These are phyloP conservation scores for Allolobophora icterica DNA, from an alignment of 2,888 invertebrate species.

Conservation along the genomic window DNA sequence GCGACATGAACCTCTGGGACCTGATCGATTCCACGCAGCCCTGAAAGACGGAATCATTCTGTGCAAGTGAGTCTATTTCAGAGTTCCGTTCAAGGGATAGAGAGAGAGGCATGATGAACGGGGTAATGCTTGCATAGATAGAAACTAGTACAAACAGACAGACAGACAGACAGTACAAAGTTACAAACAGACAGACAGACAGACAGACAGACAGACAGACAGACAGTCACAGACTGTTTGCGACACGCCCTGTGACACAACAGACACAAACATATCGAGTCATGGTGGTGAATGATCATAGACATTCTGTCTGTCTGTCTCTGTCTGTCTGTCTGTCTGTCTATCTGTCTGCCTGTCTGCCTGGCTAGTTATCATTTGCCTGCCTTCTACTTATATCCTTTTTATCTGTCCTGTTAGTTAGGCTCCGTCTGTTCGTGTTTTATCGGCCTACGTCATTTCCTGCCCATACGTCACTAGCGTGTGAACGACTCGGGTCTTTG, in stretches of 20 bases:
- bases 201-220: neutral
- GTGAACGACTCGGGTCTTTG: neutral
- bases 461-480: neutral
- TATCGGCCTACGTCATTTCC: neutral
- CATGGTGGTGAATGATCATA: no score
- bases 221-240: no score
- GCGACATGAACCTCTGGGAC: slow-evolving; percentile 44
- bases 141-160: neutral
- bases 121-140: neutral
- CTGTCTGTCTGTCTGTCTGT: no score
- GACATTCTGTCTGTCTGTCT: no score
- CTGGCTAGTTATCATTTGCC: neutral
- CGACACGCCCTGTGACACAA: no score
- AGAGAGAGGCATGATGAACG: neutral
- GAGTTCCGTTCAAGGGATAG: neutral
- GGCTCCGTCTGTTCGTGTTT: neutral
- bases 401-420: neutral
- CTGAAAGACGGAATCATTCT: slow-evolving; percentile 84
- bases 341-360: neutral
- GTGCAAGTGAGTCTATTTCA: slow-evolving; percentile 71
- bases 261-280: no score
- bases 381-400: neutral
- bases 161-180: no score
- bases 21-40: slow-evolving; percentile 79
- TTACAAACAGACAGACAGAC: neutral